These are phyloP conservation scores for Shargacucullia verbasci DNA, from an alignment of 2,888 invertebrate species.

Conservation along the genomic window DNA sequence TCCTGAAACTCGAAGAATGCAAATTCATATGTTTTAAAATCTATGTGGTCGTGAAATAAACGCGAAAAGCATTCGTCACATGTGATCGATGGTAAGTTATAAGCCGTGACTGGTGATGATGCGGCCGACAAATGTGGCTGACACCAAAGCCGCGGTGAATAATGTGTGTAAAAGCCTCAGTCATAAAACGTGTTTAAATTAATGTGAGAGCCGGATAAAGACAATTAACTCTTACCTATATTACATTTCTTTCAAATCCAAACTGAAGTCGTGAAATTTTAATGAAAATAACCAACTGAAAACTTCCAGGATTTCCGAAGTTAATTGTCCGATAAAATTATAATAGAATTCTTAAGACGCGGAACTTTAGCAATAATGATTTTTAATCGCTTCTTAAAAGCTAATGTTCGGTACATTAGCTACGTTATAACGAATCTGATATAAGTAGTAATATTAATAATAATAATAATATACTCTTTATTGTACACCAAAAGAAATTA, in stretches of 20 bases:
- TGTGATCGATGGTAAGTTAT: constrained; percentile 16
- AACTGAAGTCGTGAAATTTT: constrained; percentile 23
- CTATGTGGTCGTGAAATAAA: constrained; percentile 8
- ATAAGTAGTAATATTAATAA: constrained; percentile 34
- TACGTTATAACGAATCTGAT: constrained; percentile 28
- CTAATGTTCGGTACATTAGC: constrained; percentile 16
- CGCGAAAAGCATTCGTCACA: constrained; percentile 8
- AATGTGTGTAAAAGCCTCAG: constrained; percentile 13
- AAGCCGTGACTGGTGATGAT: constrained; percentile 26
- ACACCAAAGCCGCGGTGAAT: constrained; percentile 12
- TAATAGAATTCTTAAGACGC: constrained; percentile 38
- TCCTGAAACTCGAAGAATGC: no score
- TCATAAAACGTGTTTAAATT: constrained; percentile 27
- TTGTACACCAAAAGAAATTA: no score
- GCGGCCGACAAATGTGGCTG: constrained; percentile 7
- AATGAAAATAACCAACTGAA: constrained; percentile 18
- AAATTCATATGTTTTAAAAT: not conserved
- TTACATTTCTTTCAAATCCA: constrained; percentile 11
- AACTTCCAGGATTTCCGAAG: constrained; percentile 35
- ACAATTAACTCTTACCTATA: constrained; percentile 18
- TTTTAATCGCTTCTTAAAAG: constrained; percentile 44
- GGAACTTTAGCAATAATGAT: constrained; percentile 46
- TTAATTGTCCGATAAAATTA: constrained; percentile 37
- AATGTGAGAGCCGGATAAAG: constrained; percentile 22
- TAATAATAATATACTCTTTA: no score